Base-by-base conservation (phyloP, 1,140 invertebrate species). In the Diprion similis region DNA sequence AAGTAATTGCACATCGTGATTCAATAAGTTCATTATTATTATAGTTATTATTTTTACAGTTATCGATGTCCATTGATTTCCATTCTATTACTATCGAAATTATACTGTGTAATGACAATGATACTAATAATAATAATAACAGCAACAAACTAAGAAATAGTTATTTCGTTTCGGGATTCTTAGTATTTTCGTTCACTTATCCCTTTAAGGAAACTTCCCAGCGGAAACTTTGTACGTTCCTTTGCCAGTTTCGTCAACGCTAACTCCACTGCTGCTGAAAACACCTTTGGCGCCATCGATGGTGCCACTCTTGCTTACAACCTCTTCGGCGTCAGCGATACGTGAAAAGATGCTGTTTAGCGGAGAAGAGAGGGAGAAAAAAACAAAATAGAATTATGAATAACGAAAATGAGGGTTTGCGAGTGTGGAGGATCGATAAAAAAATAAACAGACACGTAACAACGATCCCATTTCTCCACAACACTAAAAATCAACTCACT, bases 171-270 rank as follows among this genome's bases (percentile, higher is more conserved):
- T 64, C 59, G 59, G 24, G 24, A 37, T 37, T 37, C 24, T 37
- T 37, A 37, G 24, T 37, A 13, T 68, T 68, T 1, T 68, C 1
- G 66, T 17, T 68, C 18, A 11, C 11, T 68, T 68, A 8, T 19
- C 11, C 10, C 6, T 15, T 18, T 75, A 81, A 59, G 47, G 17
- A 0, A 87, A 79, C 79, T 87, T 87, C 47, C 86, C 86, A 4
- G 86, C 85, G 67, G 82, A 77, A 0, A 87, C 85, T 13, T 81
- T 78, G 67, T 85, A 87, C 46, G 81, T 80, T 75, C 86, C 86
- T 75, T 87, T 87, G 24, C 86, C 86, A 17, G 45, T 78, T 0
- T 78, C 78, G 46, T 86, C 85, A 66, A 87, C 78, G 8, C 73
- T 81, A 0, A 82, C 71, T 9, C 81, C 79, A 46, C 85, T 86